Base-by-base conservation (phyloP, 2,888 invertebrate species). In the Syritta pipiens region DNA sequence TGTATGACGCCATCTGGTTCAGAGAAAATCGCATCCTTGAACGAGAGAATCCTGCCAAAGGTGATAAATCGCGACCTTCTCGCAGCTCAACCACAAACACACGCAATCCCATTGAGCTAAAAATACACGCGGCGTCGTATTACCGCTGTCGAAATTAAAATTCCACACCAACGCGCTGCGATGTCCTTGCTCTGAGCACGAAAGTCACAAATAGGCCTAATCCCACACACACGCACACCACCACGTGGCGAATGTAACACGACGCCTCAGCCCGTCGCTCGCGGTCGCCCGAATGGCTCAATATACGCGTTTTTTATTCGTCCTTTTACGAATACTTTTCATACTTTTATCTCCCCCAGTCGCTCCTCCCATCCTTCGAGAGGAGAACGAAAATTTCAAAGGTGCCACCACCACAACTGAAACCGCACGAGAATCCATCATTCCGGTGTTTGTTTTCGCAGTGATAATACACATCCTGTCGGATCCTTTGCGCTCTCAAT, bases 391-490 rank as follows among this genome's bases (percentile, higher is more conserved):
- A 59, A 44, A 69, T 59, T 59, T 69, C 20, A 60, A 12, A 44
- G 42, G 24, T 44, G 4, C 17, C 40, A 40, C 30, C 40, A 68
- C 67, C 60, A 24, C 68, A 75, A 53, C 26, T 24, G 37, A 55
- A 68, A 40, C 65, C 65, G 60, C 69, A 59, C 32, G 69, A 60
- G 69, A 69, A 69, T 60, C 35, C 69, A 60, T 69, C 69, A 65
- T 48, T 10, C 59, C 20, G 62, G 35, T n/a, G n/a, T 51, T 63
- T 69, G 49, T 44, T 57, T 59, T 51, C 12, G 5, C 35, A 63
- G 59, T 63, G 57, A 76, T 63, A 76, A 69, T 57, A 69, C 69
- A 69, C 57, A 76, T 69, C 44, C 44, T 57, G n/a, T n/a, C n/a
- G n/a, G n/a, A n/a, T n/a, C n/a, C n/a, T n/a, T n/a, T n/a, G n/a